Evolutionary conservation across 1,140 invertebrate species (phyloP), one percentile per base, ranked within the genome.

Genomic region (Polypedilum pembai): DNA sequence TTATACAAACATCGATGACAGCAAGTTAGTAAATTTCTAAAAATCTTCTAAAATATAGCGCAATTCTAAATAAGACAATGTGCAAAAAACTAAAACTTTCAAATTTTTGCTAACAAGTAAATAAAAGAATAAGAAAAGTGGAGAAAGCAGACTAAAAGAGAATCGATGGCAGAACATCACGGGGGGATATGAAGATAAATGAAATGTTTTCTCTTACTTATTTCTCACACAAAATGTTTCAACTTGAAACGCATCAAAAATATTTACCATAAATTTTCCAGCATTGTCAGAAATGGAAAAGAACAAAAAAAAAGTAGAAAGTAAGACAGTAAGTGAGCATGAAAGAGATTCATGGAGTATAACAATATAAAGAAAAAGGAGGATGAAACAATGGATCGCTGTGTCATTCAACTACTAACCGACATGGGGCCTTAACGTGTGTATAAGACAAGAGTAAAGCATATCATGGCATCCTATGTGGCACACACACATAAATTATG

Each of bases 191-290:
- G 45, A 56, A 56, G 45, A 56, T 56, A 56, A 56, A 56, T 56
- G 45, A 56, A 56, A 56, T n/a, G 45, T 56, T 56, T 56, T 56
- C n/a, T 56, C 12, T 56, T n/a, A n/a, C n/a, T 56, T n/a, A 15
- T 56, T 56, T n/a, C 45, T 56, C 41, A 10, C 7, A 12, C 15
- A 33, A 33, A 33, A 33, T n/a, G 45, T 56, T 56, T 56, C 45
- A 56, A 56, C 10, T 56, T 56, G 45, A 56, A 56, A 56, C 3
- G 45, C 45, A 56, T 56, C 45, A 56, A 56, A 56, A 56, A 56
- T 56, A 56, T 56, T 56, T 56, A 56, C 45, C 45, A 56, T 56
- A 56, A 56, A 56, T 56, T 56, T 56, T 56, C 45, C 45, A 12
- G 45, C 45, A 12, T n/a, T 56, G 45, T 56, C 45, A 56, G 12